phyloP scores from a whole-genome alignment of 1,140 invertebrate species.

The Riptortus pedestris region DNA sequence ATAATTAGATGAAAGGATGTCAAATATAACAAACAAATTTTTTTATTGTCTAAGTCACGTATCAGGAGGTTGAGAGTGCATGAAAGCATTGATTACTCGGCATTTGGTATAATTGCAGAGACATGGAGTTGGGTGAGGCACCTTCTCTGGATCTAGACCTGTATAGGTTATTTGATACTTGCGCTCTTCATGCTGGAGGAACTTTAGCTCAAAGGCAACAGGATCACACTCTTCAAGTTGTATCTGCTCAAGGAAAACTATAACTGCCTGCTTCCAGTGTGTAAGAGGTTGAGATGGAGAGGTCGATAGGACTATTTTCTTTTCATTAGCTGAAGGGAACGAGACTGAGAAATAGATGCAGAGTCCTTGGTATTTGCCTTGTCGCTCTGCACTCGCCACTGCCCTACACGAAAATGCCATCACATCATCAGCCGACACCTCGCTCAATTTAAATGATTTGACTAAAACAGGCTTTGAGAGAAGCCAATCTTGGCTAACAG shows the following conservation, averaged over 20 bases:
- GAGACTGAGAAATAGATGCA: constrained; percentile 41
- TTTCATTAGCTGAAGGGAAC: constrained; percentile 33
- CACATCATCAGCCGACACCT: constrained; percentile 32
- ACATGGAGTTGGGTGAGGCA: constrained; percentile 67
- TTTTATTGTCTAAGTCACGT: no score
- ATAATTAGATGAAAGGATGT: no score
- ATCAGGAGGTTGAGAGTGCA: no score
- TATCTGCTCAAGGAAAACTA: constrained; percentile 39
- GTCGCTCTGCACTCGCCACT: constrained; percentile 40
- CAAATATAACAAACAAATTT: no score
- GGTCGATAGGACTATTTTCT: constrained; percentile 52
- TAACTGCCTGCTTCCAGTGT: constrained; percentile 95
- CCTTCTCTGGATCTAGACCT: constrained; percentile 54
- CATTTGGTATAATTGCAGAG: constrained; percentile 65
- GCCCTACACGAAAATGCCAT: constrained; percentile 34
- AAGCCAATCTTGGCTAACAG: background rate
- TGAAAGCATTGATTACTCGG: constrained; percentile 53
- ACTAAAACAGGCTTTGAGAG: background rate
- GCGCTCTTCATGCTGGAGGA: constrained; percentile 41
- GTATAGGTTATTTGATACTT: constrained; percentile 57
- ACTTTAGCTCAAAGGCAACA: constrained; percentile 53
- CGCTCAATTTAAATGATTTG: background rate
- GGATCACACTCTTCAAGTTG: constrained; percentile 45
- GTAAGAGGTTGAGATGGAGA: constrained; percentile 64
- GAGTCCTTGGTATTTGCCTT: constrained; percentile 61